Percentiles rank a stretch among this genome's conserved stretches.
Evolutionary conservation across 2,888 invertebrate species (phyloP).

Genomic region (Yponomeuta cagnagella): DNA sequence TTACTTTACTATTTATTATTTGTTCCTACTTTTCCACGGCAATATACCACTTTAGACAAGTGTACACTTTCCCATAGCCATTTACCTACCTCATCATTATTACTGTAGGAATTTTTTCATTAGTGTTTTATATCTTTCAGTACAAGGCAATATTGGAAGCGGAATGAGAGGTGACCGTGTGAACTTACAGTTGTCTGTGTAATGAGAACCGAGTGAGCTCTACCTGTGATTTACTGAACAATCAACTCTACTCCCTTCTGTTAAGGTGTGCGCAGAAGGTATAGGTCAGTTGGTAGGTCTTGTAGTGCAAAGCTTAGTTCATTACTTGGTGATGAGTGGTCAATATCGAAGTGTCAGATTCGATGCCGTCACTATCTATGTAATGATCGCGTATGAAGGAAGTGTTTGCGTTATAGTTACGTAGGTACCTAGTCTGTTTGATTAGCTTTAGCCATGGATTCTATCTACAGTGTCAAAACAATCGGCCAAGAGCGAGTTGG

Average conservation of each 20-base stretch:
- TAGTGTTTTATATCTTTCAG: slow-evolving; percentile 42
- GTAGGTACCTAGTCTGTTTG: too few relatives aligned
- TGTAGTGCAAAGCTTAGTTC: neutral
- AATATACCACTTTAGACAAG: too few relatives aligned
- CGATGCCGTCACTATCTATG: slow-evolving; percentile 4
- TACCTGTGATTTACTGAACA: neutral
- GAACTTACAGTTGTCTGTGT: slow-evolving; percentile 29
- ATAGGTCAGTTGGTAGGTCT: neutral
- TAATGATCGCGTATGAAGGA: slow-evolving; percentile 3
- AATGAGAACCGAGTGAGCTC: neutral
- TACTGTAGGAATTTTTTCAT: slow-evolving; percentile 52
- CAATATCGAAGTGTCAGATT: neutral
- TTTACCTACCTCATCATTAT: neutral
- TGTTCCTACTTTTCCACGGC: too few relatives aligned
- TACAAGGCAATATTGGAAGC: slow-evolving; percentile 27
- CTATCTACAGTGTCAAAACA: too few relatives aligned
- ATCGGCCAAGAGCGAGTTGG: too few relatives aligned
- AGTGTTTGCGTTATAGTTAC: neutral
- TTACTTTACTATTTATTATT: too few relatives aligned
- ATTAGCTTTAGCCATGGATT: too few relatives aligned
- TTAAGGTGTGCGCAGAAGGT: neutral
- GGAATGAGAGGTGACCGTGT: slow-evolving; percentile 53
- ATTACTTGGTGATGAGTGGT: slow-evolving; percentile 5
- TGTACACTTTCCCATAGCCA: too few relatives aligned
- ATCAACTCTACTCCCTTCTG: neutral